These are phyloP conservation scores for Ceuthmochares aereus DNA, from an alignment of 2,113 vertebrate genomes.

Conservation along the genomic window DNA sequence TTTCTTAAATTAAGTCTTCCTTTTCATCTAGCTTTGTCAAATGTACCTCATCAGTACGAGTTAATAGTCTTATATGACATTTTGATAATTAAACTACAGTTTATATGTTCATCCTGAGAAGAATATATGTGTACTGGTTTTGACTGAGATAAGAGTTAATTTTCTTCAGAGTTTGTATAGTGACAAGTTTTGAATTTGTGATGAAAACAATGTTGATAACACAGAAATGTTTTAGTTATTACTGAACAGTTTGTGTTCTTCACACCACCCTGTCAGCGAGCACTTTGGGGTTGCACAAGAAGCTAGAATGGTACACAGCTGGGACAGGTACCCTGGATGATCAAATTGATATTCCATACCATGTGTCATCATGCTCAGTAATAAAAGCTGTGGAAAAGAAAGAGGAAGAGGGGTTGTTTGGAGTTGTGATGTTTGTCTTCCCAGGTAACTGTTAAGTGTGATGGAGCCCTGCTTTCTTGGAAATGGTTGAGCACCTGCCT, in stretches of 20 bases:
- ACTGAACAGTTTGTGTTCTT: background rate
- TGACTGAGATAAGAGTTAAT: background rate
- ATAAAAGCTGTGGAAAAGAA: background rate
- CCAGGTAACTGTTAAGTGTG: accelerated
- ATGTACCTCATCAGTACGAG: background rate
- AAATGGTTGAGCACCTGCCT: background rate
- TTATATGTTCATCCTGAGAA: background rate
- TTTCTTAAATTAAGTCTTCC: background rate
- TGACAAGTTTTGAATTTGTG: background rate
- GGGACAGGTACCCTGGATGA: background rate
- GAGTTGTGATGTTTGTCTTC: background rate
- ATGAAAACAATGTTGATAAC: background rate
- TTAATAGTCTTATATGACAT: background rate
- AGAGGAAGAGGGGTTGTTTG: accelerated
- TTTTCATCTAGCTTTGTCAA: background rate
- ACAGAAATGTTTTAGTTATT: background rate
- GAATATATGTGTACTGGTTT: background rate
- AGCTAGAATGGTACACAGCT: accelerated
- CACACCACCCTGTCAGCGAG: accelerated
- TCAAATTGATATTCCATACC: background rate
- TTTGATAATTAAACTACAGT: background rate
- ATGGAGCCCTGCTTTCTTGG: background rate
- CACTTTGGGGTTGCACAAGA: background rate
- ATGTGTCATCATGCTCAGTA: accelerated
- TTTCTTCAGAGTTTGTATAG: background rate